Percentiles rank a stretch among this genome's conserved stretches.
These are phyloP conservation scores for Siniperca undulata DNA, from an alignment of 2,797 vertebrate genomes.

Conservation along the genomic window DNA sequence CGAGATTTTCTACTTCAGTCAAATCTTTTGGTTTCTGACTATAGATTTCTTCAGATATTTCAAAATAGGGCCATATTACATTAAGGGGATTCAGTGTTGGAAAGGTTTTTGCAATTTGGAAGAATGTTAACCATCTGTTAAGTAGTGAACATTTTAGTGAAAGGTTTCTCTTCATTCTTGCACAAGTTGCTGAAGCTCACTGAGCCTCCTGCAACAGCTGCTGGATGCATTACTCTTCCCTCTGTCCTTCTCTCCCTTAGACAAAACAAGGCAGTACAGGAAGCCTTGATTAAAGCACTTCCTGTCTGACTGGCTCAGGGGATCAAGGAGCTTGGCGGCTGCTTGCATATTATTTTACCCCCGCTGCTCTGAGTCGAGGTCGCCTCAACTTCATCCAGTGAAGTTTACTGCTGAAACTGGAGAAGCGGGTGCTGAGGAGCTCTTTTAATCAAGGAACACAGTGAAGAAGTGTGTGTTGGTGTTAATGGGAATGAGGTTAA, in stretches of 20 bases:
- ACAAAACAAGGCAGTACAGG: conserved; percentile 79
- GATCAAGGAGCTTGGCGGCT: conserved; percentile 57
- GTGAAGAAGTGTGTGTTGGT: conserved; percentile 9
- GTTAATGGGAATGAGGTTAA: background rate
- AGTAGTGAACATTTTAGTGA: background rate
- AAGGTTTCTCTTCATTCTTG: background rate
- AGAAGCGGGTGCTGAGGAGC: conserved; percentile 36
- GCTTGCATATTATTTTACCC: conserved; percentile 63
- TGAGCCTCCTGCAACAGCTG: conserved; percentile 72
- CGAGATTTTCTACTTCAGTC: background rate
- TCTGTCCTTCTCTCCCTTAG: conserved; percentile 58
- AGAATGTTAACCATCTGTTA: background rate
- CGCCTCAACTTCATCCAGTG: conserved; percentile 12
- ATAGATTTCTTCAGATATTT: background rate
- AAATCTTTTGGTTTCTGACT: background rate
- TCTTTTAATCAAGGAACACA: conserved; percentile 27
- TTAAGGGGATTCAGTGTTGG: background rate
- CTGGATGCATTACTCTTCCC: conserved; percentile 63
- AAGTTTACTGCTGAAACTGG: conserved; percentile 56
- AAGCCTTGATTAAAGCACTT: conserved; percentile 85
- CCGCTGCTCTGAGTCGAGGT: conserved; percentile 38
- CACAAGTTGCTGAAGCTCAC: background rate
- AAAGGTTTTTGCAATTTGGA: background rate
- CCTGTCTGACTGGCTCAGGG: conserved; percentile 76
- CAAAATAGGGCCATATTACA: background rate